Evolutionary conservation across 2,113 vertebrate species (phyloP), one percentile per base, ranked within the genome.

Genomic region (Theristicus caerulescens): DNA sequence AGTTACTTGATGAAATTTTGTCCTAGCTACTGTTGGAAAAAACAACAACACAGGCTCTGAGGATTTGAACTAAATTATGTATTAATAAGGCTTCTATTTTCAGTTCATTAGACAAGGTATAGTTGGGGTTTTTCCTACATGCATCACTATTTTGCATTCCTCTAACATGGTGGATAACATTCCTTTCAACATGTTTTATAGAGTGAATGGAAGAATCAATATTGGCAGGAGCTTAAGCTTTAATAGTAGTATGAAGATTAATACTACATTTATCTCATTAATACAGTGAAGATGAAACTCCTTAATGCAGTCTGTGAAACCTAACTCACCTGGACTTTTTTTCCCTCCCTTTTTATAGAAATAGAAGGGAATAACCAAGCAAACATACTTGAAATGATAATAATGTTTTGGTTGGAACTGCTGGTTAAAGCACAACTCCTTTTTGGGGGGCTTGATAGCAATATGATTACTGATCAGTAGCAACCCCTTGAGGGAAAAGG

Each of bases 61-160:
- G 25, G 44, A 54, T 58, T 64, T 42, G 18, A 76, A 52, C 15
- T 42, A 65, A 27, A 16, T 40, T 40, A n/a, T 20, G 3, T 20
- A 65, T 40, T 82, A 70, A 52, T 77, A 65, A 77, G 71, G 7
- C 4, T 71, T 82, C 26, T 46, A 47, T 69, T 76, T 81, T 65
- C 44, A 47, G 29, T 38, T 32, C 40, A 47, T 66, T 84, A 47
- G 7, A 14, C 34, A 71, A 36, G 13, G 2, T 77, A 27, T 26
- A 25, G 17, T 22, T 46, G 18, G 1, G 0, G 1, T 70, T 79
- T 46, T 62, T 16, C 49, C 19, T 31, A 44, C 9, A 9, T 24
- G 10, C 31, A 51, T 79, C 36, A 49, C 55, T 10, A 70, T 70
- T 76, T 90, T 70, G 7, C 44, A 62, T 81, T 81, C 14, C 25